Base-by-base conservation (phyloP, 2,888 invertebrate species). In the Hemaris fuciformis region DNA sequence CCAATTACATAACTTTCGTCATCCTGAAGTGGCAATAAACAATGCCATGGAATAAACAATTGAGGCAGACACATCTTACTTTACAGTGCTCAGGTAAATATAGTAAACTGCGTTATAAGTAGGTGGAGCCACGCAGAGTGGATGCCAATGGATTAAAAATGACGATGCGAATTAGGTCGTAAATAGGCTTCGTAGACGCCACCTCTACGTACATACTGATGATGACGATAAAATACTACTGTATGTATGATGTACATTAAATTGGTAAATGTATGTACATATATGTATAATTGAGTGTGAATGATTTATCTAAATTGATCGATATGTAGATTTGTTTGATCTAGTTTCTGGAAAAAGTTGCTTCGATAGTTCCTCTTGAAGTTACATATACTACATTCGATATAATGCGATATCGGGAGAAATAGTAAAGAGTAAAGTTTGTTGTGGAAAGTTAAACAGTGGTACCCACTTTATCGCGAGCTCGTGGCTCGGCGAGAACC, bases 391-490 rank as follows among this genome's bases (percentile, higher is more conserved):
- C 74, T 74, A 76, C 70, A 75, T 77, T 77, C 71, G 70, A 77
- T 78, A 77, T 77, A 79, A 77, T 75, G 76, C 70, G 75, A 77
- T 77, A 82, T 79, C 71, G 74, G 73, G 78, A 75, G 75, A 79
- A 72, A 76, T 75, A 74, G 75, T 77, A 73, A 76, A 75, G 75
- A 77, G 73, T 75, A 75, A 79, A 83, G 80, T 85, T 80, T 76
- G 73, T 70, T 66, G 72, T 70, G 64, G 72, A 73, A 83, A 84
- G 83, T 84, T 85, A 79, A 78, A 80, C 79, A 77, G 74, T 73
- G 70, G 74, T 77, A 75, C 25, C 34, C 57, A 75, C 76, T 83
- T 80, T 80, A 76, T 72, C 70, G 72, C 69, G 70, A 71, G 73
- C 71, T 73, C 69, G 64, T 66, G 59, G 65, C 62, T 66, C 66